These are phyloP conservation scores for Hemithea aestivaria DNA, from an alignment of 2,888 invertebrate species.

Conservation along the genomic window DNA sequence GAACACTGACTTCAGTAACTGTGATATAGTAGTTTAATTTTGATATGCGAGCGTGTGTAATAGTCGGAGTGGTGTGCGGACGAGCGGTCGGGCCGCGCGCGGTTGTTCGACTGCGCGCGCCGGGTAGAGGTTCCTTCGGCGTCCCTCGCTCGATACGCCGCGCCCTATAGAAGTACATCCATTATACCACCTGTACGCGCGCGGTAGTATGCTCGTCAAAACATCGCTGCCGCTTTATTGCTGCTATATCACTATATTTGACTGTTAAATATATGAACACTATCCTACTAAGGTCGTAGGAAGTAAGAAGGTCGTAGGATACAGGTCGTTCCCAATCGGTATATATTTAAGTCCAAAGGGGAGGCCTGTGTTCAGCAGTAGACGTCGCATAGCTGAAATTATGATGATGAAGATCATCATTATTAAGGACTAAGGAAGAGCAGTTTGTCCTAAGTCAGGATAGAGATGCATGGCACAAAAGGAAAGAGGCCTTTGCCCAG, in stretches of 20 bases:
- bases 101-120: conserved; percentile 61
- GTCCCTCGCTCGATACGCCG: conserved; percentile 55
- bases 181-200: conserved; percentile 70
- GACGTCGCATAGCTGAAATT: no score
- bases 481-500: no score
- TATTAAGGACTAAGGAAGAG: no score
- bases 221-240: conserved; percentile 60
- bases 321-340: no score
- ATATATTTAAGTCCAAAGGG: no score
- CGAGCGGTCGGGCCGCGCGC: conserved; percentile 54
- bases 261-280: no score
- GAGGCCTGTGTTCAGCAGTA: no score
- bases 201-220: conserved; percentile 49
- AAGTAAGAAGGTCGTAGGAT: no score
- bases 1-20: background rate
- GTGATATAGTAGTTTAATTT: background rate
- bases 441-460: no score
- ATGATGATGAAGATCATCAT: no score
- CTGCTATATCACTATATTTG: conserved; percentile 25
- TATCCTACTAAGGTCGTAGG: no score
- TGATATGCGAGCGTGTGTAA: conserved; percentile 39
- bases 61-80: conserved; percentile 36
- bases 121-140: conserved; percentile 31
- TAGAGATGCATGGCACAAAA: no score
- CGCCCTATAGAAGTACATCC: conserved; percentile 53